Evolutionary conservation across 1,140 invertebrate genomes (phyloP).

Genomic region (Eulimnadia texana): DNA sequence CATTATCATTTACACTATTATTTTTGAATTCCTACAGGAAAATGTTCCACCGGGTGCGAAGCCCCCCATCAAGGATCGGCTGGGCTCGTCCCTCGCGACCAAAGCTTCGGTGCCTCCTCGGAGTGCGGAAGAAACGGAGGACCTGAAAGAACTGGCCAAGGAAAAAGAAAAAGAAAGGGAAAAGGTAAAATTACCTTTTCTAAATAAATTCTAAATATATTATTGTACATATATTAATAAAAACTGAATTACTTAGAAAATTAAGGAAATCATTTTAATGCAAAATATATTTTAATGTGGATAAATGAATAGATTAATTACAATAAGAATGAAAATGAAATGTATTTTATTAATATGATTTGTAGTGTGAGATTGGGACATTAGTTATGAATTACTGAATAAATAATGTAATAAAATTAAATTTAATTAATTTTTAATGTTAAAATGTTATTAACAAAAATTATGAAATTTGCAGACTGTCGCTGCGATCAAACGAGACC

Average conservation of each 20-base stretch:
- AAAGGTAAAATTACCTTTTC: too few relatives aligned
- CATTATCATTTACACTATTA: background rate
- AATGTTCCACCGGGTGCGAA: constrained; percentile 35
- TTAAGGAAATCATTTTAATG: too few relatives aligned
- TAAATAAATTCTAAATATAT: too few relatives aligned
- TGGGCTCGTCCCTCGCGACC: constrained; percentile 21
- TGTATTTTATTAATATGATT: background rate
- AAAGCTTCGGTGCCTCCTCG: background rate
- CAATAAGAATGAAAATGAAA: too few relatives aligned
- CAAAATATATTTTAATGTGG: too few relatives aligned
- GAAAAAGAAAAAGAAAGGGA: constrained; percentile 13
- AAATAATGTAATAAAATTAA: background rate
- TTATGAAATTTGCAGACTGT: constrained; percentile 27
- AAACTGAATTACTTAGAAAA: too few relatives aligned
- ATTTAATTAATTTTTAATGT: too few relatives aligned
- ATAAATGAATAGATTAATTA: too few relatives aligned
- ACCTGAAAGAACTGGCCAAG: constrained; percentile 5
- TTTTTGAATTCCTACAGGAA: constrained; percentile 36
- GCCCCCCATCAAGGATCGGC: constrained; percentile 34
- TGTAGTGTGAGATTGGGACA: background rate
- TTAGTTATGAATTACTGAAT: background rate
- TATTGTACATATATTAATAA: too few relatives aligned
- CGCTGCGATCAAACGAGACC: constrained; percentile 42
- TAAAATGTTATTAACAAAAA: background rate
- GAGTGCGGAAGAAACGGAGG: background rate